Evolutionary conservation across 2,113 vertebrate genomes (phyloP).

Genomic region (Corapipo altera): DNA sequence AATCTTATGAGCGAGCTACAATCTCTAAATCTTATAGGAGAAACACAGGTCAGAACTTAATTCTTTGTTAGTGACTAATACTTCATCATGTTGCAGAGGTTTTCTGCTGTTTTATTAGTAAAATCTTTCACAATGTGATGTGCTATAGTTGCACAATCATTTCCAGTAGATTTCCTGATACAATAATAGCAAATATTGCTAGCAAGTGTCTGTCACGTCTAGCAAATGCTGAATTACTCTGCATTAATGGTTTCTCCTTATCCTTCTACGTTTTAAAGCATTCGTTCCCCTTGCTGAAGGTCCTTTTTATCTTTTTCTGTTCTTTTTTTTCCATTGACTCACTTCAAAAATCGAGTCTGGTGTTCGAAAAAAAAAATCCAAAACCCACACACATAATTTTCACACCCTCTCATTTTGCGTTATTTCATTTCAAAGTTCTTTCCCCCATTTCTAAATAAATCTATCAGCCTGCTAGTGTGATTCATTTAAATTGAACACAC

Average conservation of each 20-base stretch:
- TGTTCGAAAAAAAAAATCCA: background rate
- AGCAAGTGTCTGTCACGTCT: background rate
- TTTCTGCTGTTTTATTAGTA: background rate
- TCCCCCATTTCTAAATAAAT: background rate
- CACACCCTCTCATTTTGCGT: background rate
- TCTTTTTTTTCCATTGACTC: background rate
- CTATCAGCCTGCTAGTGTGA: background rate
- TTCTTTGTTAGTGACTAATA: background rate
- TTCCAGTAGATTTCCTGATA: background rate
- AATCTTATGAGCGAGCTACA: background rate
- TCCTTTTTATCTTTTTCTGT: background rate
- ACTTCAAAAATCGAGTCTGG: background rate
- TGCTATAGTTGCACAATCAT: background rate
- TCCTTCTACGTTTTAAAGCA: background rate
- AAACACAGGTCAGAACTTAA: background rate
- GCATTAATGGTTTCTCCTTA: background rate
- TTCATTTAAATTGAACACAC: background rate
- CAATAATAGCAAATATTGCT: background rate
- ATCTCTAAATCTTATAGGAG: background rate
- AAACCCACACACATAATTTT: background rate
- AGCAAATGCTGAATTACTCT: background rate
- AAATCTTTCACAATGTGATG: background rate
- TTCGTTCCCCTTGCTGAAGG: background rate
- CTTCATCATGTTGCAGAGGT: background rate
- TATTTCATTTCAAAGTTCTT: background rate